Percentiles rank a stretch among this genome's conserved stretches.
Evolutionary conservation across 2,888 invertebrate species (phyloP).

Genomic region (Galerucella nymphaeae): DNA sequence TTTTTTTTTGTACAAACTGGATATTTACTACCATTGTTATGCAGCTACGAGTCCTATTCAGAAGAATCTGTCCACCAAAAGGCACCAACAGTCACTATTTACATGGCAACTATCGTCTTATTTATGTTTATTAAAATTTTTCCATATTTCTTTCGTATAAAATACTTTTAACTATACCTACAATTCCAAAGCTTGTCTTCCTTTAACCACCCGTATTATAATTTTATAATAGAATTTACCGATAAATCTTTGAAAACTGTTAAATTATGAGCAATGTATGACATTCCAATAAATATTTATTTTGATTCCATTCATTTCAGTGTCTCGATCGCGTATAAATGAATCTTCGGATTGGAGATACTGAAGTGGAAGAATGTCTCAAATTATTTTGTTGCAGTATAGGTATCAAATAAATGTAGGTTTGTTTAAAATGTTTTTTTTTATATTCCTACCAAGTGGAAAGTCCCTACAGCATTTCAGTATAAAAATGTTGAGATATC

Average conservation of each 20-base stretch:
- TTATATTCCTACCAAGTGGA: neutral
- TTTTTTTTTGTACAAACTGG: no score
- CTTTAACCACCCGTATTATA: neutral
- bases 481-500: no score
- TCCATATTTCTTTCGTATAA: no score
- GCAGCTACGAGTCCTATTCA: no score
- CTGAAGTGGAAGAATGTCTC: constrained; percentile 3
- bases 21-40: no score
- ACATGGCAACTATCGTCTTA: no score
- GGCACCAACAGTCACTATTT: no score
- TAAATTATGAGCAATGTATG: constrained; percentile 10
- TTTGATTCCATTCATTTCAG: neutral
- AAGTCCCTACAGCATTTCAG: no score
- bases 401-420: constrained; percentile 16
- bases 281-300: constrained; percentile 9
- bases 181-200: neutral
- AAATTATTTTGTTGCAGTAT: constrained; percentile 11
- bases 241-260: constrained; percentile 1
- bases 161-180: neutral
- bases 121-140: no score
- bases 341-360: neutral
- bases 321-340: neutral
- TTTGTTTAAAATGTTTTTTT: constrained; percentile 9
- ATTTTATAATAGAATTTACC: neutral
- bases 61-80: no score